These are phyloP conservation scores for Epizoanthus fatuus DNA, from an alignment of 92 coral and sea anemone genomes.

Conservation along the genomic window DNA sequence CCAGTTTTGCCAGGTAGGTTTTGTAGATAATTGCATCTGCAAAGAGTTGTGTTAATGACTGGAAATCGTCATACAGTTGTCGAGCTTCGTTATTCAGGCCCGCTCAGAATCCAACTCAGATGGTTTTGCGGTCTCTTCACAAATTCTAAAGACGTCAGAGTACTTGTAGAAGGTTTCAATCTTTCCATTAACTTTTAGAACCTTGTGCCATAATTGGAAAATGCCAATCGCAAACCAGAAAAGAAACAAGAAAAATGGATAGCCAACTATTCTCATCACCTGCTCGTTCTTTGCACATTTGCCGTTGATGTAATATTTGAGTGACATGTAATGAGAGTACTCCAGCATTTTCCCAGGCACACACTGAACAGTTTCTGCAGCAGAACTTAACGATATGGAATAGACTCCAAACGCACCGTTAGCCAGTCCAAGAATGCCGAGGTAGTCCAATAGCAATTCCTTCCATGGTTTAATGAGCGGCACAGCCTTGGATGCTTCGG, in stretches of 20 bases:
- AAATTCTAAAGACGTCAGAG: background rate
- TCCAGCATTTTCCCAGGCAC: background rate
- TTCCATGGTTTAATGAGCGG: background rate
- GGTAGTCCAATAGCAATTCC: background rate
- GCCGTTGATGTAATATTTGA: background rate
- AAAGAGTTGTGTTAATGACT: background rate
- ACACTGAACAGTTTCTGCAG: background rate
- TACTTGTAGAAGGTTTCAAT: background rate
- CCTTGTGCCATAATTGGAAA: background rate
- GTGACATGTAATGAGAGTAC: background rate
- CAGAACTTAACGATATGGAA: background rate
- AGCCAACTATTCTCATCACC: background rate
- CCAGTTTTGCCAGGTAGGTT: slow-evolving; percentile 17
- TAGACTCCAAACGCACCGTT: background rate
- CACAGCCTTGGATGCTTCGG: background rate
- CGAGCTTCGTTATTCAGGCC: background rate
- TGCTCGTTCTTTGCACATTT: background rate
- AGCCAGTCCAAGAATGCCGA: slow-evolving; percentile 3
- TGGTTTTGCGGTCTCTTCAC: background rate
- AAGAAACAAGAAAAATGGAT: background rate
- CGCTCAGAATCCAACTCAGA: background rate
- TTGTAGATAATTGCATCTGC: slow-evolving; percentile 1
- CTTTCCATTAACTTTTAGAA: background rate
- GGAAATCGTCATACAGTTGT: background rate
- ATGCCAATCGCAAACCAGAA: slow-evolving; percentile 2